Evolutionary conservation across 2,797 vertebrate genomes (phyloP).

Genomic region (Rachycentron canadum): DNA sequence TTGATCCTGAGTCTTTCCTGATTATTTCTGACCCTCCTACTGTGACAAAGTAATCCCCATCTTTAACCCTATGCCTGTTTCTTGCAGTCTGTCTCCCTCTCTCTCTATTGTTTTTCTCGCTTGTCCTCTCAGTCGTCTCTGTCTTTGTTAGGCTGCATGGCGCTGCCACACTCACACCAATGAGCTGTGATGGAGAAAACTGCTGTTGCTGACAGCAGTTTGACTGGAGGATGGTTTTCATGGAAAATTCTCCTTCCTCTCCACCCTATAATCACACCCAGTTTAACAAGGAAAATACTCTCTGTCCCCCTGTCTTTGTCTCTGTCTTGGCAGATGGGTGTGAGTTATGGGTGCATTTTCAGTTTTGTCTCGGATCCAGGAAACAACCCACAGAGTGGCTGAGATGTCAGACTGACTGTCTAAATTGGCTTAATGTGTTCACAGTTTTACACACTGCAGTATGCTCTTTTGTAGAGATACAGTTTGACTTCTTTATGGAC

Average conservation of each 20-base stretch:
- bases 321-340: slow-evolving; percentile 44
- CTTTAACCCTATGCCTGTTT: slow-evolving; percentile 6
- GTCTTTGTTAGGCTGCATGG: slow-evolving; percentile 17
- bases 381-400: slow-evolving; percentile 58
- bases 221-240: slow-evolving; percentile 46
- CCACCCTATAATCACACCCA: slow-evolving; percentile 69
- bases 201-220: slow-evolving; percentile 52
- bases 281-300: slow-evolving; percentile 60
- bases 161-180: slow-evolving; percentile 44
- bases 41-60: slow-evolving; percentile 31
- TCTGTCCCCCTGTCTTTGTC: slow-evolving; percentile 45
- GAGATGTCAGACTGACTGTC: slow-evolving; percentile 35
- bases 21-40: slow-evolving; percentile 32
- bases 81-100: neutral
- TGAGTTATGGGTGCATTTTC: slow-evolving; percentile 55
- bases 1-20: slow-evolving; percentile 15
- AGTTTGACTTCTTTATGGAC: slow-evolving; percentile 1
- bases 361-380: slow-evolving; percentile 57
- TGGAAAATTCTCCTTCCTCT: slow-evolving; percentile 58
- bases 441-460: slow-evolving; percentile 21
- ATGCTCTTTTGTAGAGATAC: slow-evolving; percentile 12
- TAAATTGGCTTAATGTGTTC: slow-evolving; percentile 40
- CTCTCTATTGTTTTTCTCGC: slow-evolving; percentile 15
- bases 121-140: neutral
- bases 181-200: slow-evolving; percentile 63